Conservation (phyloP, 2,113 vertebrate species). For the Etheostoma spectabile region DNA sequence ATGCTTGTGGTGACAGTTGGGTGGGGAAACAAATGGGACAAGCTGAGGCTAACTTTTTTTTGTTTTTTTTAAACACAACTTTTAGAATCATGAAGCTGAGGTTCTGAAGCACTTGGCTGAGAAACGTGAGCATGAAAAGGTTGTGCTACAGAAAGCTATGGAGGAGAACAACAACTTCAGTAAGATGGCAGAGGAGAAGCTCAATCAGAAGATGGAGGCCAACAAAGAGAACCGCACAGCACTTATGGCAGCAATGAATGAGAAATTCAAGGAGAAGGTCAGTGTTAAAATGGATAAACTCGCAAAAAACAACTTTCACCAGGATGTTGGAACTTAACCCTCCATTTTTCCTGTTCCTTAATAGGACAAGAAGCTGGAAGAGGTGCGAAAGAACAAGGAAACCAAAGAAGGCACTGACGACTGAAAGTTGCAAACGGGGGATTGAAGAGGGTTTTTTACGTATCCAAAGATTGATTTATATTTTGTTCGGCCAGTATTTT, state of each 20-base stretch:
- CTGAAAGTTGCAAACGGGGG: slow-evolving; percentile 78
- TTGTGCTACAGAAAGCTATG: slow-evolving; percentile 95
- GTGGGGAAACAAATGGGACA: no score
- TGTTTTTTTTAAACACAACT: no score
- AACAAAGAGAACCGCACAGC: slow-evolving; percentile 97
- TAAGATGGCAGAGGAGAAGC: slow-evolving; percentile 98
- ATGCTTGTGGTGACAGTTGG: background rate
- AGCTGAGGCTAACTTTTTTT: no score
- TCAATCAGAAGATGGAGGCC: slow-evolving; percentile 98
- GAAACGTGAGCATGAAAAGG: slow-evolving; percentile 96
- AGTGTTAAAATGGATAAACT: background rate
- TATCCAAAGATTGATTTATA: slow-evolving; percentile 92
- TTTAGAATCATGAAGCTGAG: slow-evolving; percentile 94
- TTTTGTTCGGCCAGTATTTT: slow-evolving; percentile 80
- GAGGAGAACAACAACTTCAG: slow-evolving; percentile 99
- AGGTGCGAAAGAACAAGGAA: slow-evolving; percentile 97
- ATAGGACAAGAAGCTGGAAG: slow-evolving; percentile 97
- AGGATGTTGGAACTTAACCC: background rate
- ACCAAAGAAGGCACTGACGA: slow-evolving; percentile 91
- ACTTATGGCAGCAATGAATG: slow-evolving; percentile 94
- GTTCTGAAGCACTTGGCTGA: slow-evolving; percentile 97
- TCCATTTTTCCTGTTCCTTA: background rate
- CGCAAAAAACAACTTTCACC: fast-evolving
- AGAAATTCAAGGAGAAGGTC: slow-evolving; percentile 97
- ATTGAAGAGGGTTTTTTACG: slow-evolving; percentile 86